Evolutionary conservation across 2,888 invertebrate genomes (phyloP).

Genomic region (Furcula furcula): DNA sequence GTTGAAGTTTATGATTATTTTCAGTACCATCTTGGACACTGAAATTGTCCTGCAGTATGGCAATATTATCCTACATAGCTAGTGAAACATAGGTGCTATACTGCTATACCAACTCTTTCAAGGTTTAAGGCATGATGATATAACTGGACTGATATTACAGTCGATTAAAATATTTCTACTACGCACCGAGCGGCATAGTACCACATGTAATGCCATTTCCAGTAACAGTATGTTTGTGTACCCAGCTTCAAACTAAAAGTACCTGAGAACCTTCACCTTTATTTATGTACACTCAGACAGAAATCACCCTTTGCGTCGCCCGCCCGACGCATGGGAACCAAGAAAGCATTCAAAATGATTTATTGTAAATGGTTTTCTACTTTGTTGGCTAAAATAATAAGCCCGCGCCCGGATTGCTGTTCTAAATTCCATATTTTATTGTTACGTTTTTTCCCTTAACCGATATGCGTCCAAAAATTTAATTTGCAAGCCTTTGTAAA

Average conservation of each 20-base stretch:
- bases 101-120: no score
- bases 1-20: no score
- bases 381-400: slow-evolving; percentile 82
- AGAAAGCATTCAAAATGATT: slow-evolving; percentile 81
- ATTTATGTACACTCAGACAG: slow-evolving; percentile 79
- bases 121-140: no score
- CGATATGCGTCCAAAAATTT: slow-evolving; percentile 56
- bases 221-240: slow-evolving; percentile 32
- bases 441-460: slow-evolving; percentile 60
- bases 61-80: no score
- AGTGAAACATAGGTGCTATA: no score
- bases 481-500: slow-evolving; percentile 64
- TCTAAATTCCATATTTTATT: slow-evolving; percentile 77
- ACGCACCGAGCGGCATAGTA: no score
- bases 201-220: slow-evolving; percentile 18
- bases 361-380: slow-evolving; percentile 82
- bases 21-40: no score
- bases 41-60: no score
- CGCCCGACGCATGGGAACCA: slow-evolving; percentile 76
- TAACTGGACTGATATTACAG: no score
- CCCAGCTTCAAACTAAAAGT: slow-evolving; percentile 51
- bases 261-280: slow-evolving; percentile 79
- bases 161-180: no score
- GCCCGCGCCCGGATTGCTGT: slow-evolving; percentile 64
- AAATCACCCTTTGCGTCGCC: slow-evolving; percentile 81